Percentiles rank a stretch among this genome's conserved stretches.
These are phyloP conservation scores for Nemotelus nigrinus DNA, from an alignment of 2,888 invertebrate species.

Conservation along the genomic window DNA sequence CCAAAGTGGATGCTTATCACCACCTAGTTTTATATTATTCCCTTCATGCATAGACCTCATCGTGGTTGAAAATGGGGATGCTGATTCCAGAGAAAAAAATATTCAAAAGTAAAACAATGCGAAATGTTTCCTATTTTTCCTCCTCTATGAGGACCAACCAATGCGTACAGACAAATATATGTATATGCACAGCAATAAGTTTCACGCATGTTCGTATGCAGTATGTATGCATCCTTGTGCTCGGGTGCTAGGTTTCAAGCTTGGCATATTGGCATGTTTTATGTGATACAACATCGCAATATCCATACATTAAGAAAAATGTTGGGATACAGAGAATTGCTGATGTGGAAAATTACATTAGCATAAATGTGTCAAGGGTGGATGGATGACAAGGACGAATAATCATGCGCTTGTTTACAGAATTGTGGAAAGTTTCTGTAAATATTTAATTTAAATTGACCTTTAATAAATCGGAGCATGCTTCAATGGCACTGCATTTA, in stretches of 20 bases:
- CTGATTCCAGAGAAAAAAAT: too few relatives aligned
- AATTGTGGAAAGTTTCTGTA: background rate
- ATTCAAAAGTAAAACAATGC: conserved; percentile 22
- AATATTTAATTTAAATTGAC: background rate
- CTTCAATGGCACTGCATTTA: too few relatives aligned
- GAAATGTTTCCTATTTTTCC: conserved; percentile 7
- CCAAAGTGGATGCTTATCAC: too few relatives aligned
- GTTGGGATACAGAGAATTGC: conserved; percentile 50
- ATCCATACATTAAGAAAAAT: conserved; percentile 46
- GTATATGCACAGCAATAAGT: too few relatives aligned
- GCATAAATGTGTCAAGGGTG: conserved; percentile 47
- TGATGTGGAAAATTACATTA: conserved; percentile 52
- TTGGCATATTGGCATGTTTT: background rate
- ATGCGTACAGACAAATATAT: too few relatives aligned
- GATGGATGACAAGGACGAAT: background rate
- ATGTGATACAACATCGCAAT: conserved; percentile 38
- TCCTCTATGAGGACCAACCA: too few relatives aligned
- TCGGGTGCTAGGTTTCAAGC: background rate
- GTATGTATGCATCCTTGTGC: background rate
- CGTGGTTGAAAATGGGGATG: too few relatives aligned
- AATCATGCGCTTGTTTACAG: conserved; percentile 7
- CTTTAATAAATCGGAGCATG: too few relatives aligned
- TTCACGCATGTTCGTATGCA: background rate
- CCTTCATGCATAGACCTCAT: too few relatives aligned
- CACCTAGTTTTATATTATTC: too few relatives aligned